Conservation (phyloP, 1,140 invertebrate genomes). For the Cyclargus thomasi region DNA sequence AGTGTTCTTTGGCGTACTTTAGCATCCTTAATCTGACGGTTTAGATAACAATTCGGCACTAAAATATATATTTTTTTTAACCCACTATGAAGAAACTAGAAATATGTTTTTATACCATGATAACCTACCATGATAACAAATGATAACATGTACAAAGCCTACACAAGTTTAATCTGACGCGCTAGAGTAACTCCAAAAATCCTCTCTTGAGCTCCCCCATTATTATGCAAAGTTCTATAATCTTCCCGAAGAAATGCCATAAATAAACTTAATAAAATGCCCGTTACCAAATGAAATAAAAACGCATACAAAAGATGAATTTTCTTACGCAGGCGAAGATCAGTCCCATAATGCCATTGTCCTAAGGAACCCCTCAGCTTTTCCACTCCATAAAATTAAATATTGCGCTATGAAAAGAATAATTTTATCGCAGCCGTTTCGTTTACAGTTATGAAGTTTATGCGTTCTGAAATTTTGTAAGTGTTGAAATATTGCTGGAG, state of each 20-base stretch:
- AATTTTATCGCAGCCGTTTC: constrained; percentile 45
- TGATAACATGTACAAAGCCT: too few relatives aligned
- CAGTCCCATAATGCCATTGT: constrained; percentile 58
- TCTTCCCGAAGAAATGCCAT: constrained; percentile 37
- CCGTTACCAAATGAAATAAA: constrained; percentile 36
- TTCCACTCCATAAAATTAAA: constrained; percentile 71
- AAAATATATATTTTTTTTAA: too few relatives aligned
- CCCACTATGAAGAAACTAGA: too few relatives aligned
- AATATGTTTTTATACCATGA: too few relatives aligned
- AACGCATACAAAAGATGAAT: constrained; percentile 37
- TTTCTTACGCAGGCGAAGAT: constrained; percentile 46
- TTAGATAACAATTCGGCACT: too few relatives aligned
- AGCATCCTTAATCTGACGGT: too few relatives aligned
- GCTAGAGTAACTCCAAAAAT: too few relatives aligned
- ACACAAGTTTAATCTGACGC: too few relatives aligned
- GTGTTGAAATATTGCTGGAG: neutral
- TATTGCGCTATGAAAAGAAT: constrained; percentile 51
- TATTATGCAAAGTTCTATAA: constrained; percentile 33
- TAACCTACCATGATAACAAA: too few relatives aligned
- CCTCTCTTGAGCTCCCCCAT: too few relatives aligned
- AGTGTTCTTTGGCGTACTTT: too few relatives aligned
- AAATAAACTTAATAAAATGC: constrained; percentile 50
- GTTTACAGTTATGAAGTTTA: constrained; percentile 15
- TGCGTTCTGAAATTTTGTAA: neutral
- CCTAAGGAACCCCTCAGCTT: constrained; percentile 44